A percentile compares a stretch with the other conserved stretches of the same genome.
These are phyloP conservation scores for Seira musarum DNA, from an alignment of 2,888 invertebrate genomes.

Conservation along the genomic window DNA sequence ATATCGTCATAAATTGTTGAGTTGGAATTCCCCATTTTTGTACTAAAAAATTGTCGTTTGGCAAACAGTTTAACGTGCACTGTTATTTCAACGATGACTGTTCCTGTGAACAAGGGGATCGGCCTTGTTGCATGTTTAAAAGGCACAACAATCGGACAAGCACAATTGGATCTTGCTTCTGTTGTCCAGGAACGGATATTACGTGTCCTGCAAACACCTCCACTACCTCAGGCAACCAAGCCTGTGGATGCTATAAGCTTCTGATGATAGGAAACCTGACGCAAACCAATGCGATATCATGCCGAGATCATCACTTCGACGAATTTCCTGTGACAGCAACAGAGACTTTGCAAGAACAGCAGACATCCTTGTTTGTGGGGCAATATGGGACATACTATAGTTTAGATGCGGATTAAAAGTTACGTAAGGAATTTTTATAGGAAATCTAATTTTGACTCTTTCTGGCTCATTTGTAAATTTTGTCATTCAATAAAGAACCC, in stretches of 20 bases:
- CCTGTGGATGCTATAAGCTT: constrained; percentile 13
- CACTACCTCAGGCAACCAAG: not conserved
- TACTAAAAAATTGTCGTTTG: no score
- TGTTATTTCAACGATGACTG: constrained; percentile 19
- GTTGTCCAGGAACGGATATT: constrained; percentile 6
- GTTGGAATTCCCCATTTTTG: no score
- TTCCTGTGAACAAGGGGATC: not conserved
- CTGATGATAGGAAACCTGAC: not conserved
- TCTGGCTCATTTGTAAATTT: not conserved
- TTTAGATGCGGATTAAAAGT: constrained; percentile 8
- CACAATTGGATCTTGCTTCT: not conserved
- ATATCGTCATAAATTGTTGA: not conserved
- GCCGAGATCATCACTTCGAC: no score
- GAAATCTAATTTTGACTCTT: not conserved
- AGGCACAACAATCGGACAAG: not conserved
- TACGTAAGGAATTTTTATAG: not conserved
- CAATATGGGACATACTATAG: not conserved
- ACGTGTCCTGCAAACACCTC: not conserved
- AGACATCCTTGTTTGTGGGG: not conserved
- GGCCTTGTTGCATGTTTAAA: constrained; percentile 7
- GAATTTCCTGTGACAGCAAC: no score
- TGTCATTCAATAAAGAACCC: not conserved
- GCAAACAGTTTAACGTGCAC: constrained; percentile 15
- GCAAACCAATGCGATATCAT: not conserved
- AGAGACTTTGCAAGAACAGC: not conserved